Base-by-base conservation (phyloP, 2,797 vertebrate species). In the Pampus argenteus region DNA sequence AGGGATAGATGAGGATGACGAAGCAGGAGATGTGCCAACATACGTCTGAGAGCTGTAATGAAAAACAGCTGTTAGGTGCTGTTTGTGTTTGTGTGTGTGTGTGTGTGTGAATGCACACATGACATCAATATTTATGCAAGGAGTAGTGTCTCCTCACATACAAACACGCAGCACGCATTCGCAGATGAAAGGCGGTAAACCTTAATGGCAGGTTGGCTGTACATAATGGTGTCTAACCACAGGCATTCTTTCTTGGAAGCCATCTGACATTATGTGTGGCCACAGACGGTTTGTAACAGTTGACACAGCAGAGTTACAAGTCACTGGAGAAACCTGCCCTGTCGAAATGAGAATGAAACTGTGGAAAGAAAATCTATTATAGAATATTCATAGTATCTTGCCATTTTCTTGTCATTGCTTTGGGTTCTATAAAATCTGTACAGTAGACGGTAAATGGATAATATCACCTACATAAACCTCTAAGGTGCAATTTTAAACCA, bases 181-280 rank as follows among this genome's bases (percentile, higher is more conserved):
- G 42, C 63, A 74, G 74, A 84, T 80, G 67, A 86, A 75, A 83
- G 73, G 69, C 25, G 23, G 57, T 71, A 65, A 74, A 71, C 66
- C 56, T 42, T 81, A 87, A 90, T 81, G 56, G 82, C 72, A 79
- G 75, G 71, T 89, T 83, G 61, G 75, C 52, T 56, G 2, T 26
- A 65, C 63, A 58, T 79, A 79, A 76, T 75, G 67, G 52, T 34
- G 52, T 78, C 66, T 72, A 73, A 81, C 79, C 86, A 62, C 82
- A 79, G 79, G 56, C 55, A 58, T 66, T 66, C 72, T 44, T 45
- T 71, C 62, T 77, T 64, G 63, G 78, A 76, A 73, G 68, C 63
- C 22, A 6, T 72, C 66, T 61, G 61, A 68, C 78, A 78, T 78
- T 42, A 75, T 81, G 66, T 61, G 71, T 76, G 73, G 67, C 76